Conservation (phyloP, 2,797 vertebrate species). For the Cottoperca gobio region DNA sequence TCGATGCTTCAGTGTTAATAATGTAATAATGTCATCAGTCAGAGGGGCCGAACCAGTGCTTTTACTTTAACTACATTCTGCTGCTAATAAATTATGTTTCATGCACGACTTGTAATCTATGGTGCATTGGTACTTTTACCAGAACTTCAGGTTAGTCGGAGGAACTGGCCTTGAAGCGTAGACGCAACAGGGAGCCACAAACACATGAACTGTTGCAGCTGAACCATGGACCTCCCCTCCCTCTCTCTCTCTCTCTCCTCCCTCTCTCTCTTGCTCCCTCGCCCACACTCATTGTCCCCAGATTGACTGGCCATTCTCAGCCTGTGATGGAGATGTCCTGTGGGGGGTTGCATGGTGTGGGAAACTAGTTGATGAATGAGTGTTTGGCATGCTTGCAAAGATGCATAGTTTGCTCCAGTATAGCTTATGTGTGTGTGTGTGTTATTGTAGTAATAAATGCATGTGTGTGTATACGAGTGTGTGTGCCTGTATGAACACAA, state of each 20-base stretch:
- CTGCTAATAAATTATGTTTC: no score
- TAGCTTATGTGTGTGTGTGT: conserved; percentile 49
- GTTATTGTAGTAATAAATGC: conserved; percentile 63
- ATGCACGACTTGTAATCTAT: background rate
- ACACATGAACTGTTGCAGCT: conserved; percentile 56
- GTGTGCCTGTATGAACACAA: conserved; percentile 80
- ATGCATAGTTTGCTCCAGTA: conserved; percentile 70
- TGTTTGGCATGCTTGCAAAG: conserved; percentile 71
- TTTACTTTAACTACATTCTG: no score
- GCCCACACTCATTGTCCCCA: conserved; percentile 64
- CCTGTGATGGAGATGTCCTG: conserved; percentile 74
- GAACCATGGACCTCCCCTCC: conserved; percentile 39
- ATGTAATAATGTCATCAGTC: no score
- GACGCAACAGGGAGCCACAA: conserved; percentile 69
- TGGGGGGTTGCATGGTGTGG: conserved; percentile 73
- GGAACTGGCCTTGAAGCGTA: conserved; percentile 67
- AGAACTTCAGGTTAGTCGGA: conserved; percentile 29
- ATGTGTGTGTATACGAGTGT: conserved; percentile 47
- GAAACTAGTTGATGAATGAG: conserved; percentile 80
- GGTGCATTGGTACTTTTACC: background rate
- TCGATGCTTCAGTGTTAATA: no score
- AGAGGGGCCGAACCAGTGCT: no score
- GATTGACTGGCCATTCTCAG: conserved; percentile 73
- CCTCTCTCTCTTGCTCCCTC: conserved; percentile 23
- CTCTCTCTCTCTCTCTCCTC: conserved; percentile 36